Evolutionary conservation across 2,888 invertebrate genomes (phyloP), one percentile per base, ranked within the genome.

Genomic region (Cecidostiba fungosa): DNA sequence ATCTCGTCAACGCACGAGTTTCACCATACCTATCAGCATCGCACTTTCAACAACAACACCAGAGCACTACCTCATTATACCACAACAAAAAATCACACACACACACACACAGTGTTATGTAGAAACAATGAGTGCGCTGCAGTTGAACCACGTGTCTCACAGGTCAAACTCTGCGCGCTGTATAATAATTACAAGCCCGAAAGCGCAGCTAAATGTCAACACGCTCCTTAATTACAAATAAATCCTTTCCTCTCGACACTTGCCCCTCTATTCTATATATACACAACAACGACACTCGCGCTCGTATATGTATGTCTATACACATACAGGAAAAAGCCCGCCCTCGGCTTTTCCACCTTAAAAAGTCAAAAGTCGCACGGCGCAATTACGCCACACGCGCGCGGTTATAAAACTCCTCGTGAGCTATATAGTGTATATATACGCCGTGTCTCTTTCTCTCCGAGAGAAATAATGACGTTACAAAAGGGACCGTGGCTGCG

Each of bases 371-470:
- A 77, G 69, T 77, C 82, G 29, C 77, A 73, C 29, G 36, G 10
- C 32, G 85, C 80, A 85, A 76, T 80, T 80, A 80, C 80, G 84
- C 66, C 43, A 81, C 77, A 47, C 43, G 73, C 43, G 32, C 19
- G 43, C 23, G 80, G 47, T 74, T 79, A 59, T 69, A 59, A 72
- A 69, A 47, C 32, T 77, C 36, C 16, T 29, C 26, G 5, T 12
- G 3, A 62, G 10, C n/a, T 10, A 62, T 62, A 12, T 62, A 62
- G 62, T 62, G 19, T 70, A 70, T 29, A 29, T 36, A 19, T 36
- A 32, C 32, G 32, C 32, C 32, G 32, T 32, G 2, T 43, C 43
- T 43, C 43, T 43, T 6, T 12, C 50, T 50, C 50, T 16, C 16
- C 4, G 16, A 59, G 59, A 59, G 59, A 72, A 47, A 29, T 50